Percentiles rank a stretch among this genome's conserved stretches.
Evolutionary conservation across 2,888 invertebrate species (phyloP).

Genomic region (Oscheius sp.): DNA sequence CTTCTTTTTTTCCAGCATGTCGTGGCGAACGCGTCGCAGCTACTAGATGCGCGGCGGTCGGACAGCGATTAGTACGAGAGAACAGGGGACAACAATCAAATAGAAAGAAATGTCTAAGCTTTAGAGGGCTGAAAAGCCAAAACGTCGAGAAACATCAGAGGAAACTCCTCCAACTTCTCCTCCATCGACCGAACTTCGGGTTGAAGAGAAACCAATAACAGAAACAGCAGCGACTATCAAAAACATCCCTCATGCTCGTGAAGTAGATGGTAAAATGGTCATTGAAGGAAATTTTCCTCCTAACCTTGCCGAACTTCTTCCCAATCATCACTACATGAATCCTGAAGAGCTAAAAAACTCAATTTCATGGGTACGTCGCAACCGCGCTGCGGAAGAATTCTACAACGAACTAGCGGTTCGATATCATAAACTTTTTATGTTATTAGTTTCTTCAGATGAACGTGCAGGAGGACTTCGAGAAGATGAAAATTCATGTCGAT

Average conservation of each 20-base stretch:
- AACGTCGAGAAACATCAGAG: background rate
- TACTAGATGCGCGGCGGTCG: too few species aligned
- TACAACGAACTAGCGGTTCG: background rate
- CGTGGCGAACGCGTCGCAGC: too few species aligned
- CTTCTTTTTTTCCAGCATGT: too few species aligned
- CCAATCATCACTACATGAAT: background rate
- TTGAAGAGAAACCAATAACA: slow-evolving; percentile 16
- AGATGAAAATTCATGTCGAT: background rate
- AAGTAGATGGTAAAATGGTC: background rate
- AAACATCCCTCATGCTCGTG: background rate
- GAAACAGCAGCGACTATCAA: slow-evolving; percentile 11
- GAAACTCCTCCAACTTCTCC: slow-evolving; percentile 12
- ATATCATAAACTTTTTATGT: background rate
- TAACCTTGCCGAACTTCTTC: background rate
- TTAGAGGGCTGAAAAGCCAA: background rate
- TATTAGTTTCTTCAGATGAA: background rate
- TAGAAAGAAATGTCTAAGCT: too few species aligned
- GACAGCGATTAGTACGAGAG: too few species aligned
- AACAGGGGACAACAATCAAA: too few species aligned
- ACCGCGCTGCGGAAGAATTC: slow-evolving; percentile 1
- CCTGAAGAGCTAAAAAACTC: background rate
- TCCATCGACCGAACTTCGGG: slow-evolving; percentile 10
- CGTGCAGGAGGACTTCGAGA: background rate
- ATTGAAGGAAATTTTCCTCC: background rate
- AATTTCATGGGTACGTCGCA: slow-evolving; percentile 9